Evolutionary conservation across 2,797 vertebrate genomes (phyloP).

Genomic region (Sebastes matsubarae): DNA sequence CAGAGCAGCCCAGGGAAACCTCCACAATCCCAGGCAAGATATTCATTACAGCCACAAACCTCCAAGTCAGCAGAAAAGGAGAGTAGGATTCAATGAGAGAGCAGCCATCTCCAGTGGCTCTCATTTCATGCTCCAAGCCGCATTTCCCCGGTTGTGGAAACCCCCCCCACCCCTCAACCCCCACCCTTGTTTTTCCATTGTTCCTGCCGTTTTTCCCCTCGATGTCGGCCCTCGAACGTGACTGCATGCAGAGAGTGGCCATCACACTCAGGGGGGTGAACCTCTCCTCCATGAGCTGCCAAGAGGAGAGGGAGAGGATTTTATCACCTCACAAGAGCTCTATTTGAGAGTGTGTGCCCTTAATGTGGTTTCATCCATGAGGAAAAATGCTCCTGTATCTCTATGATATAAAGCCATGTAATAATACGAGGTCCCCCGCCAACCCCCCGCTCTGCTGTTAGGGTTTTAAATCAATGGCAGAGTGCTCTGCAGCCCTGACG

Average conservation of each 20-base stretch:
- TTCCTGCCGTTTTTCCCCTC: slow-evolving; percentile 25
- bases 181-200: slow-evolving; percentile 56
- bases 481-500: slow-evolving; percentile 28
- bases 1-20: slow-evolving; percentile 50
- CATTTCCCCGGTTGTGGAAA: slow-evolving; percentile 43
- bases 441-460: slow-evolving; percentile 17
- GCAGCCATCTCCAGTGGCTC: slow-evolving; percentile 54
- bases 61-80: slow-evolving; percentile 71
- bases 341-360: slow-evolving; percentile 15
- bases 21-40: slow-evolving; percentile 53
- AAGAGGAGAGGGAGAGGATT: slow-evolving; percentile 23
- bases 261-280: slow-evolving; percentile 13
- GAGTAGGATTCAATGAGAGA: slow-evolving; percentile 44
- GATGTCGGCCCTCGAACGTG: slow-evolving; percentile 20
- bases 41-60: slow-evolving; percentile 70
- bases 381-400: slow-evolving; percentile 26
- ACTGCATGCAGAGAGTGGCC: slow-evolving; percentile 45
- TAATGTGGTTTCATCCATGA: slow-evolving; percentile 43
- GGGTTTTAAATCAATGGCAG: slow-evolving; percentile 46
- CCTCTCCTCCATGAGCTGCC: slow-evolving; percentile 14
- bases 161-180: slow-evolving; percentile 23
- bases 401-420: slow-evolving; percentile 1
- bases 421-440: slow-evolving; percentile 21
- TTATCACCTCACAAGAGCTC: slow-evolving; percentile 42
- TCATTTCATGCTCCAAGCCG: slow-evolving; percentile 62